phyloP scores from a whole-genome alignment of 1,140 invertebrate genomes.

The Hesperophylax magnus region DNA sequence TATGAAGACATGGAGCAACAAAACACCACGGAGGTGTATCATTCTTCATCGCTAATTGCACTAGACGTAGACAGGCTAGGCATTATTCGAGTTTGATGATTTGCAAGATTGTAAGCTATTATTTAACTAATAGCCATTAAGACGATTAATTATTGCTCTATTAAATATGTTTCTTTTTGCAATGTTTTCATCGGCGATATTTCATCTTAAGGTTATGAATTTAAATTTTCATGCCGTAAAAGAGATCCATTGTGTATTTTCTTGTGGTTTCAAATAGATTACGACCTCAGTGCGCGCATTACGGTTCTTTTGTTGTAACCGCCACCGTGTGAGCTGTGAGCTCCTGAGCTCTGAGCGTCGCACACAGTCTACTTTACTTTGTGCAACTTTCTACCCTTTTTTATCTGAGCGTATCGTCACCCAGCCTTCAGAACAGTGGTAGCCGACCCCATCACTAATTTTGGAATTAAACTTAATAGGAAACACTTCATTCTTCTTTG shows the following conservation, averaged over 20 bases:
- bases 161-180: too few species aligned
- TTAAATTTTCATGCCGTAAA: neutral
- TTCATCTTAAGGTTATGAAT: too few species aligned
- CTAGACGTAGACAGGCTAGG: neutral
- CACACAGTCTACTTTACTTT: too few species aligned
- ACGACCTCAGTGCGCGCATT: neutral
- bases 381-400: neutral
- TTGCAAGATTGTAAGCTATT: too few species aligned
- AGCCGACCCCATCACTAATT: too few species aligned
- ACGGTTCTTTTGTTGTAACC: neutral
- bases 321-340: neutral
- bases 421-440: neutral
- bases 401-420: neutral
- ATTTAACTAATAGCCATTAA: too few species aligned
- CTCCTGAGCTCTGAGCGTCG: too few species aligned
- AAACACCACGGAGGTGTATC: neutral
- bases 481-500: too few species aligned
- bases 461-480: too few species aligned
- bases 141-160: too few species aligned
- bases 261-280: constrained; percentile 20
- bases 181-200: too few species aligned
- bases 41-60: neutral
- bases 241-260: neutral
- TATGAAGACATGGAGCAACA: neutral
- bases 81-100: neutral